Conservation (phyloP, 2,888 invertebrate species). For the Psococerastis gibbosa region DNA sequence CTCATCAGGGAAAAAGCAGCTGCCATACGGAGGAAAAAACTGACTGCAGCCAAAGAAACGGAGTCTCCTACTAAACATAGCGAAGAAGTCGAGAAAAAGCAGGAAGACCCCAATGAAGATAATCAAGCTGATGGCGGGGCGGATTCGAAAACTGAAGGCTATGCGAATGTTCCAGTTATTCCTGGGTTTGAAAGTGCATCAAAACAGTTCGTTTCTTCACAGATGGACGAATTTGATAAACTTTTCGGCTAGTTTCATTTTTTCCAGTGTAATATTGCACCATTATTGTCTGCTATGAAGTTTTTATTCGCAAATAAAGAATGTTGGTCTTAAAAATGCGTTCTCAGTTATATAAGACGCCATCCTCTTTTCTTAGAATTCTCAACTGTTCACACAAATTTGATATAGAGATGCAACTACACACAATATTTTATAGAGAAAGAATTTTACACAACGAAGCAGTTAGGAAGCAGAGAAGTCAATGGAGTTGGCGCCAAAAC, state of each 20-base stretch:
- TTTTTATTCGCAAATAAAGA: no score
- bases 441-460: not conserved
- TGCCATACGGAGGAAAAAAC: not conserved
- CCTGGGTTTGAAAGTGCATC: slow-evolving; percentile 5
- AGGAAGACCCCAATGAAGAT: not conserved
- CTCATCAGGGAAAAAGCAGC: not conserved
- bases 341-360: no score
- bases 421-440: not conserved
- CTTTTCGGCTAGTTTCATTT: slow-evolving; percentile 6
- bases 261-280: no score
- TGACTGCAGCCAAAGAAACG: not conserved
- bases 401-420: not conserved
- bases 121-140: not conserved
- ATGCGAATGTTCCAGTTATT: not conserved
- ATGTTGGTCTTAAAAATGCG: no score
- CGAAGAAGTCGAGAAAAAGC: not conserved
- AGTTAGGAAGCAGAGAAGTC: not conserved
- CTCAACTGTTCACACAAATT: no score
- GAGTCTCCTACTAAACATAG: not conserved
- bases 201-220: slow-evolving; percentile 1
- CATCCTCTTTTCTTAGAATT: no score
- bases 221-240: slow-evolving; percentile 6
- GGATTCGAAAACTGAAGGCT: not conserved
- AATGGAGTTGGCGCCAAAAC: no score
- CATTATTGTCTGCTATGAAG: no score